A percentile compares a stretch with the other conserved stretches of the same genome.
phyloP scores from a whole-genome alignment of 2,113 vertebrate species.

The Typhlomys cinereus region DNA sequence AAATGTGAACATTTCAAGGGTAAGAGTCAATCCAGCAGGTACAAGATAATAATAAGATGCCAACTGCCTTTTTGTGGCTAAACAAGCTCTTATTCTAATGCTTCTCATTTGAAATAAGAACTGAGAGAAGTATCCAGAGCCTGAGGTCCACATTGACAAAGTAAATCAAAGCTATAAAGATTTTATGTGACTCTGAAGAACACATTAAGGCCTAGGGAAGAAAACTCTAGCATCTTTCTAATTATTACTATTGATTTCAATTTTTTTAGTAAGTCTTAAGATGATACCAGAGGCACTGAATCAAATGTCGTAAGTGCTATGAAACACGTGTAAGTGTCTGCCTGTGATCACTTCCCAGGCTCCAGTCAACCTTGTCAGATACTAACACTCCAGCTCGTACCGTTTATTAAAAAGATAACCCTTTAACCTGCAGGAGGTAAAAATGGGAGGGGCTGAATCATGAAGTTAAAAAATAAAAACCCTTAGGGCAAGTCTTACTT shows the following conservation, averaged over 20 bases:
- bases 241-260: constrained; percentile 65
- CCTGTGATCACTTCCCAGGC: not conserved
- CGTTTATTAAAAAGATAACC: not conserved
- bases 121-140: constrained; percentile 14
- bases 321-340: not conserved
- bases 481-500: not conserved
- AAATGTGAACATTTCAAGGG: constrained; percentile 13
- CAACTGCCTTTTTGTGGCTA: constrained; percentile 13
- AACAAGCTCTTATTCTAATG: constrained; percentile 7
- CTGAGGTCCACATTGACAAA: constrained; percentile 35
- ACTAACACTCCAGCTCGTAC: not conserved
- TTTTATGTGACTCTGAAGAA: constrained; percentile 65
- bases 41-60: not conserved
- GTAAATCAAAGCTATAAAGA: constrained; percentile 63
- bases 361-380: not conserved
- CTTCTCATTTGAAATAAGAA: constrained; percentile 39
- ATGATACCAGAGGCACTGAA: constrained; percentile 29
- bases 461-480: not conserved
- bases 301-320: not conserved
- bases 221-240: constrained; percentile 50
- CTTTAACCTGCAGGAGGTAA: not conserved
- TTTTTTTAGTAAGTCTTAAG: constrained; percentile 56
- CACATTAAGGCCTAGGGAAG: constrained; percentile 49
- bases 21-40: not conserved
- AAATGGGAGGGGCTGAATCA: not conserved